Evolutionary conservation across 1,140 invertebrate species (phyloP).

Genomic region (Hestina assimilis): DNA sequence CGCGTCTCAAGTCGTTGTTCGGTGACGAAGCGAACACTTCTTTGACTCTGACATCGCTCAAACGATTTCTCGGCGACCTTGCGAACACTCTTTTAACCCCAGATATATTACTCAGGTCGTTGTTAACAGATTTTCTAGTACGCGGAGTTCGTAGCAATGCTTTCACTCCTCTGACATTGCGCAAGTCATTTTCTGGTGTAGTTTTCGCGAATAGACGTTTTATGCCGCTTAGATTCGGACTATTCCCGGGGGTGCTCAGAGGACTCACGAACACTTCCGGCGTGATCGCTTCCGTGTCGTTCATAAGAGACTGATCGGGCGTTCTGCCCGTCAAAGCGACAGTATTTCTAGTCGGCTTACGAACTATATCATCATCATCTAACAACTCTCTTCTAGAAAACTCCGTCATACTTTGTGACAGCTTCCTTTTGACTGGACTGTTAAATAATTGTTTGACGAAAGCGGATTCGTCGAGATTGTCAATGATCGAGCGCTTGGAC

Average conservation of each 20-base stretch:
- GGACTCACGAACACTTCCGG: slow-evolving; percentile 59
- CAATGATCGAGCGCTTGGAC: slow-evolving; percentile 70
- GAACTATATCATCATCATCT: slow-evolving; percentile 38
- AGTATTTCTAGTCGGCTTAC: slow-evolving; percentile 37
- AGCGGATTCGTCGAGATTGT: slow-evolving; percentile 63
- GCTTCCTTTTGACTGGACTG: slow-evolving; percentile 71
- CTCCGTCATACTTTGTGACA: slow-evolving; percentile 71
- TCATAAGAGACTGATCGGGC: slow-evolving; percentile 35
- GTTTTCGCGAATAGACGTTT: slow-evolving; percentile 47
- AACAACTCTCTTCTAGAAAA: slow-evolving; percentile 47
- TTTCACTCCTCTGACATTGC: slow-evolving; percentile 63
- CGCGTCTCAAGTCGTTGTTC: slow-evolving; percentile 64
- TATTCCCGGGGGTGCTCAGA: slow-evolving; percentile 40
- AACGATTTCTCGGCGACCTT: slow-evolving; percentile 57
- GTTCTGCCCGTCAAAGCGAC: slow-evolving; percentile 33
- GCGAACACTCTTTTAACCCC: slow-evolving; percentile 64
- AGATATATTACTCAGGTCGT: slow-evolving; percentile 65
- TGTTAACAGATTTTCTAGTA: slow-evolving; percentile 47
- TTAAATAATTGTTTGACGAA: slow-evolving; percentile 72
- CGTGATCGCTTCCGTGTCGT: slow-evolving; percentile 36
- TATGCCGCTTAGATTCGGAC: slow-evolving; percentile 43
- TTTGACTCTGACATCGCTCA: slow-evolving; percentile 61
- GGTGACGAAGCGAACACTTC: slow-evolving; percentile 55
- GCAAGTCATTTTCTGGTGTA: slow-evolving; percentile 66
- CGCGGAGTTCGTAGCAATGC: slow-evolving; percentile 52